phyloP scores from a whole-genome alignment of 2,113 vertebrate genomes.

The Alectura lathami region DNA sequence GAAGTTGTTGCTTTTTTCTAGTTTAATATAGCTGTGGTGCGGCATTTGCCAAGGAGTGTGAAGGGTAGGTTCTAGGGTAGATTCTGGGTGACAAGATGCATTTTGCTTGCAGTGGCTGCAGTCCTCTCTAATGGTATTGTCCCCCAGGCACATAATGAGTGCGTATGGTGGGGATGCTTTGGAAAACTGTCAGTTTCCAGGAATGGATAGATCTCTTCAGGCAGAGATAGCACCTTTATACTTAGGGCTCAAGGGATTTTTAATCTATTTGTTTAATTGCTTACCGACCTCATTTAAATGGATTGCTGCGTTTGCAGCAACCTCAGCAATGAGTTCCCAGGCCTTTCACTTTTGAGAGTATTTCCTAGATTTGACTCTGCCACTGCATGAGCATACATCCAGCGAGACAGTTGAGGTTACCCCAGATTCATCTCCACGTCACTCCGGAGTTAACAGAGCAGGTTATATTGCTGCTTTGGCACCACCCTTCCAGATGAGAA shows the following conservation, averaged over 20 bases:
- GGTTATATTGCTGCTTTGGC: background rate
- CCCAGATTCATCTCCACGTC: background rate
- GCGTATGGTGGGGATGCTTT: background rate
- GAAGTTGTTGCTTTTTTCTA: background rate
- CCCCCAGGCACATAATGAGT: fast-evolving
- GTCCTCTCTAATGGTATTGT: background rate
- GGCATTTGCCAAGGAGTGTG: background rate
- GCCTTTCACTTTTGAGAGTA: background rate
- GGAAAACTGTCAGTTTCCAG: background rate
- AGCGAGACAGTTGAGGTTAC: background rate
- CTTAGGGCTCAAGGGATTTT: background rate
- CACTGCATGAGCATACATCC: background rate
- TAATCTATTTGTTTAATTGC: background rate
- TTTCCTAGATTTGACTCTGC: background rate
- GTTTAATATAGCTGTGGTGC: background rate
- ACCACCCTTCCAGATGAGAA: background rate
- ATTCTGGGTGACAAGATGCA: background rate
- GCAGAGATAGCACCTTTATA: background rate
- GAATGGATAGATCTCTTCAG: background rate
- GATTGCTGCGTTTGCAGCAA: background rate
- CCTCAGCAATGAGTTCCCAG: background rate
- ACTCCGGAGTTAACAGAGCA: background rate
- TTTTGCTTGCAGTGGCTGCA: background rate
- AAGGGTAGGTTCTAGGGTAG: background rate
- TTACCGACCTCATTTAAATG: background rate